phyloP scores from a whole-genome alignment of 2,888 invertebrate species.

The Antheraea yamamai region DNA sequence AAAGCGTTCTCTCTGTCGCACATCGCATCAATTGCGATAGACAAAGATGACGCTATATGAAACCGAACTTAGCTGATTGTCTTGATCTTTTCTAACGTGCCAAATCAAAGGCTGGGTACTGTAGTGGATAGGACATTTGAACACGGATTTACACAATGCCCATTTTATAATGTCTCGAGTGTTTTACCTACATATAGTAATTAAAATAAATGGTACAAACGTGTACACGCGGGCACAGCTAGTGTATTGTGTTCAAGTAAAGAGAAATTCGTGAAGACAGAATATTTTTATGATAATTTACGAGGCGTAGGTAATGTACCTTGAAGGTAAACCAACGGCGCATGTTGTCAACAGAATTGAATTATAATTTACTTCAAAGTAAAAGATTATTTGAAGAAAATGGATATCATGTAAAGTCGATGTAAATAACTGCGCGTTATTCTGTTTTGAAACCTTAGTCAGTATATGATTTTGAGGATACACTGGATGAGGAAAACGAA shows the following conservation, averaged over 20 bases:
- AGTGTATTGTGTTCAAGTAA: not conserved
- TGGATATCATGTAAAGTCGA: conserved; percentile 5
- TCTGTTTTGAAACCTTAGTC: not conserved
- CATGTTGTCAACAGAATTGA: conserved; percentile 1
- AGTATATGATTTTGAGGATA: not conserved
- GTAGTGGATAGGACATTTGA: too few species aligned
- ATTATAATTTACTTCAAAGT: not conserved
- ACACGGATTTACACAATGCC: too few species aligned
- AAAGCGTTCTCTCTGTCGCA: too few species aligned
- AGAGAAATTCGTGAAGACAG: not conserved
- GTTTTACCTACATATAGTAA: too few species aligned
- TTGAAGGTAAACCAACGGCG: conserved; percentile 3
- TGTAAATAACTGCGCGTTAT: not conserved
- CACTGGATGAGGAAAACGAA: not conserved
- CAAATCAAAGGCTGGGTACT: too few species aligned
- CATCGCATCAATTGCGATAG: too few species aligned
- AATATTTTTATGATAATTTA: not conserved
- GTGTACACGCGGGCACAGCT: too few species aligned
- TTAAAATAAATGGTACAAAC: too few species aligned
- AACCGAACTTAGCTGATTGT: too few species aligned
- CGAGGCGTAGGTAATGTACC: conserved; percentile 5
- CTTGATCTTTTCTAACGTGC: too few species aligned
- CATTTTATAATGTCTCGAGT: too few species aligned
- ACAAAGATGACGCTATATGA: too few species aligned
- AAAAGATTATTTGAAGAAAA: not conserved